phyloP scores from a whole-genome alignment of 2,888 invertebrate species.

The Diogma glabrata region DNA sequence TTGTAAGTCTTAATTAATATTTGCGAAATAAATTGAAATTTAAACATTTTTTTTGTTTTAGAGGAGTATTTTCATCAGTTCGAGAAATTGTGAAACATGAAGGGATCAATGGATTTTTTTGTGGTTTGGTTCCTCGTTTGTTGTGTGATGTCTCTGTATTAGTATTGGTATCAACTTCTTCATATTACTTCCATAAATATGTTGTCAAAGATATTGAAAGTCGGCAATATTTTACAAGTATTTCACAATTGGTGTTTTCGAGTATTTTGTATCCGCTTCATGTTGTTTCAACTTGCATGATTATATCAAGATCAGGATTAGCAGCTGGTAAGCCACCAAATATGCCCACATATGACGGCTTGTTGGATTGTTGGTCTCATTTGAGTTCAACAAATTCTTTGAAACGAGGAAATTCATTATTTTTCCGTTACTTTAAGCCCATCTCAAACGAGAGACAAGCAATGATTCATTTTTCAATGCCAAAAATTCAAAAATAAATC shows the following conservation, averaged over 20 bases:
- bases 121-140: constrained; percentile 78
- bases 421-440: constrained; percentile 22
- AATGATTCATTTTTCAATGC: too few species aligned
- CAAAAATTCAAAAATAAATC: too few species aligned
- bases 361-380: constrained; percentile 77
- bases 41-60: constrained; percentile 30
- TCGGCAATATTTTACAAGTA: constrained; percentile 35
- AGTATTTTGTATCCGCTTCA: constrained; percentile 86
- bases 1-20: constrained; percentile 39
- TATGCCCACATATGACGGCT: constrained; percentile 71
- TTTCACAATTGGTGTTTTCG: constrained; percentile 58
- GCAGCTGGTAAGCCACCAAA: constrained; percentile 70
- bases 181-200: constrained; percentile 70
- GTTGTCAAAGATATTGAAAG: constrained; percentile 59
- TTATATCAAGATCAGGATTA: constrained; percentile 67
- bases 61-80: constrained; percentile 63
- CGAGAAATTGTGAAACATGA: constrained; percentile 73
- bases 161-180: constrained; percentile 61
- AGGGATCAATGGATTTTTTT: constrained; percentile 76
- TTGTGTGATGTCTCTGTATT: constrained; percentile 73
- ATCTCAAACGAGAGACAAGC: too few species aligned
- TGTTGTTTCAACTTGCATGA: constrained; percentile 86
- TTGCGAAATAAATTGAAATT: too few species aligned
- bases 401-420: constrained; percentile 73
- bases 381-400: constrained; percentile 61